A percentile compares a stretch with the other conserved stretches of the same genome.
Conservation (phyloP, 2,888 invertebrate species). For the Philereme vetulata region DNA sequence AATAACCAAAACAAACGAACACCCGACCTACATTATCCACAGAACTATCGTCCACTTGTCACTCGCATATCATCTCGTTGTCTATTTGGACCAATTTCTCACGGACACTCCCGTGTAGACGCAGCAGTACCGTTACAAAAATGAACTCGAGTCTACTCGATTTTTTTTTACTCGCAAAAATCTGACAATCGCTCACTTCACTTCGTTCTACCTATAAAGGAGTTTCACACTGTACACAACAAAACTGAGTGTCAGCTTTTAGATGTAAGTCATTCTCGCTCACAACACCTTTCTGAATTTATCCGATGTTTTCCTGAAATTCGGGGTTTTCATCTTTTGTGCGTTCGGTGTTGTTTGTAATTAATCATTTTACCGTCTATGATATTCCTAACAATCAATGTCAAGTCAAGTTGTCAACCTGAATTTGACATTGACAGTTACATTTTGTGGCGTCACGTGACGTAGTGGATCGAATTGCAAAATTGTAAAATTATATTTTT, state of each 20-base stretch:
- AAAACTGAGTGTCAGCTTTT: neutral
- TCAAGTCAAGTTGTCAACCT: no score
- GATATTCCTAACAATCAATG: no score
- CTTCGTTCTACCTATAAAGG: neutral
- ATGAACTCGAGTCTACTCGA: conserved; percentile 52
- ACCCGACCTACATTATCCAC: conserved; percentile 80
- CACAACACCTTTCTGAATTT: neutral
- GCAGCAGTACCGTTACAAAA: conserved; percentile 77
- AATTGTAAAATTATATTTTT: neutral
- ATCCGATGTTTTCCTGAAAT: no score
- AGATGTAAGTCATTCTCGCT: neutral
- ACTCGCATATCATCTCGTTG: conserved; percentile 76
- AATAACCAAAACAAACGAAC: conserved; percentile 73
- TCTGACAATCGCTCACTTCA: conserved; percentile 1
- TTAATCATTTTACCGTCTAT: no score
- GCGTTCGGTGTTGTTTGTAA: no score
- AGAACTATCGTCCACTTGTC: conserved; percentile 70
- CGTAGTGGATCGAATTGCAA: neutral
- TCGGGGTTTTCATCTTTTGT: no score
- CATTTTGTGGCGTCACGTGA: no score
- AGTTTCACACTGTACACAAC: no score
- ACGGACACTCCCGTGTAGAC: conserved; percentile 78
- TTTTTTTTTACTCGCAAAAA: conserved; percentile 26
- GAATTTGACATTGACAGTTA: no score
- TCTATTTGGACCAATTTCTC: conserved; percentile 62